These are phyloP conservation scores for Epinephelus cyanopodus DNA, from an alignment of 2,113 vertebrate species.

Conservation along the genomic window DNA sequence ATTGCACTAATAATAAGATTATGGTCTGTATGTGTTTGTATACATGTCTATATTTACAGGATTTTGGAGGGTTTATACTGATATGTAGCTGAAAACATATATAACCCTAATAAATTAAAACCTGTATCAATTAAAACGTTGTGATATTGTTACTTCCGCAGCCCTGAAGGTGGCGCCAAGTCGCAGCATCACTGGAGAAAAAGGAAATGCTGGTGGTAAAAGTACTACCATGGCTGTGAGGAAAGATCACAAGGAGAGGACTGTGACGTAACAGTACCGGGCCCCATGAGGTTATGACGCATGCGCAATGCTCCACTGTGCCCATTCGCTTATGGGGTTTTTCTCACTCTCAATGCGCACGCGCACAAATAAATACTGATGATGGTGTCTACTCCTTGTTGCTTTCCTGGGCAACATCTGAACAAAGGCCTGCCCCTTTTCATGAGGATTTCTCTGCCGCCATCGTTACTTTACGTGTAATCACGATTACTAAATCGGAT, in stretches of 20 bases:
- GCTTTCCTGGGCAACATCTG: conserved; percentile 28
- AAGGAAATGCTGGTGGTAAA: conserved; percentile 9
- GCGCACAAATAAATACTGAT: accelerated
- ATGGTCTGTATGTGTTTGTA: no score
- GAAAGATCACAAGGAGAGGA: neutral
- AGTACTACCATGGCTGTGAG: neutral
- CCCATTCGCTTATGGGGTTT: accelerated
- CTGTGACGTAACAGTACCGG: accelerated
- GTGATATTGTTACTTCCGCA: neutral
- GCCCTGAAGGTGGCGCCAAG: conserved; percentile 54
- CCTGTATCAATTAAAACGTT: neutral
- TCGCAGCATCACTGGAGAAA: conserved; percentile 2
- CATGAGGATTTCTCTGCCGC: conserved; percentile 70
- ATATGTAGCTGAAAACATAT: no score
- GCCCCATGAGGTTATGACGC: accelerated
- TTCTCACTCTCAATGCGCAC: neutral
- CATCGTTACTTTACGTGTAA: conserved; percentile 84
- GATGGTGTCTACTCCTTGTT: neutral
- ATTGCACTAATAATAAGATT: no score
- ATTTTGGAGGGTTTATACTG: no score
- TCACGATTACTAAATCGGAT: conserved; percentile 83
- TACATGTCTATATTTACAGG: no score
- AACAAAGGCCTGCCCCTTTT: conserved; percentile 82
- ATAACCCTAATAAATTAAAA: no score
- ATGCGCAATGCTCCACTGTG: conserved; percentile 18